Conservation (phyloP, 2,797 vertebrate genomes). For the Sebastes kiyomatsui region DNA sequence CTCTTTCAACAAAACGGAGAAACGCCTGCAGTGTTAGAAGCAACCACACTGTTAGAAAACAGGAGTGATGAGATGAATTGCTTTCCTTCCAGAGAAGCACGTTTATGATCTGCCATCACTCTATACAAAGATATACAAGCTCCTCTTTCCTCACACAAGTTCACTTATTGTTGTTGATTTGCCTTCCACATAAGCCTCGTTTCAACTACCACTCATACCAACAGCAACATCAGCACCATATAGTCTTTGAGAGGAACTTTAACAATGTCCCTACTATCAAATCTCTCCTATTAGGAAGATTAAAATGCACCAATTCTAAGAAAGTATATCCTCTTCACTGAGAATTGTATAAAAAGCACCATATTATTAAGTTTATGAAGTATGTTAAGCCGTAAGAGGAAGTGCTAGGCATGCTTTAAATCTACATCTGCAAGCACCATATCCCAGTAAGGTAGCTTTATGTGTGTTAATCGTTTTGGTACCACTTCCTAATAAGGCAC, state of each 20-base stretch:
- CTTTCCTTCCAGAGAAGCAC: slow-evolving; percentile 25
- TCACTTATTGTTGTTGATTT: slow-evolving; percentile 22
- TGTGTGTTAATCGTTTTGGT: slow-evolving; percentile 27
- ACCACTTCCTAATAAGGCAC: background rate
- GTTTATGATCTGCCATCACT: slow-evolving; percentile 22
- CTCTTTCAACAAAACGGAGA: slow-evolving; percentile 60
- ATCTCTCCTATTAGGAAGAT: slow-evolving; percentile 66
- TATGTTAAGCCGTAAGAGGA: slow-evolving; percentile 60
- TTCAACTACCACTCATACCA: background rate
- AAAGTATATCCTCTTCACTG: slow-evolving; percentile 54
- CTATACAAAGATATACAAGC: slow-evolving; percentile 9
- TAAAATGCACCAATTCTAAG: slow-evolving; percentile 52
- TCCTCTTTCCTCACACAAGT: slow-evolving; percentile 9
- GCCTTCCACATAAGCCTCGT: background rate
- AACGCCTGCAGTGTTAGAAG: slow-evolving; percentile 53
- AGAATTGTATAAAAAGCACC: slow-evolving; percentile 53
- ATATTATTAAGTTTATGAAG: slow-evolving; percentile 44
- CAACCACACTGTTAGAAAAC: slow-evolving; percentile 31
- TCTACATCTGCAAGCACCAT: slow-evolving; percentile 51
- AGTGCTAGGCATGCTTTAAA: slow-evolving; percentile 61
- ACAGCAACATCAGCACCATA: slow-evolving; percentile 21
- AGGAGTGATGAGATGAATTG: slow-evolving; percentile 17
- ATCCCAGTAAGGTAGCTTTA: slow-evolving; percentile 40
- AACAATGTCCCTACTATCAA: slow-evolving; percentile 59
- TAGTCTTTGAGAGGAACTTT: slow-evolving; percentile 56